A percentile compares a stretch with the other conserved stretches of the same genome.
phyloP scores from a whole-genome alignment of 1,140 invertebrate genomes.

The Orchestia grillus region DNA sequence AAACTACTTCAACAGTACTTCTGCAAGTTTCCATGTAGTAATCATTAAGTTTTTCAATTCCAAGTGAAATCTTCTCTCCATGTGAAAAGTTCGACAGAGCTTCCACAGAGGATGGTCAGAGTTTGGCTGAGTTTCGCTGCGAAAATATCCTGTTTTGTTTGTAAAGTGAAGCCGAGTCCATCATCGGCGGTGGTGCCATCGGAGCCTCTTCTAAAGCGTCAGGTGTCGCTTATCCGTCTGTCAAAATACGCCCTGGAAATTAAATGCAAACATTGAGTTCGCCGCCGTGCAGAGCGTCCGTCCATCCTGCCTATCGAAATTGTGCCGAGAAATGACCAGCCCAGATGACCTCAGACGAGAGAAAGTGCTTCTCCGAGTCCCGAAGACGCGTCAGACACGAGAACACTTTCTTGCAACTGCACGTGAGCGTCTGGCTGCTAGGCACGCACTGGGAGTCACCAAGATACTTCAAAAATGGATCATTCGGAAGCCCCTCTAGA shows the following conservation, averaged over 20 bases:
- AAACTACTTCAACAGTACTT: too few species aligned
- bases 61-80: neutral
- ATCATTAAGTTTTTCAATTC: neutral
- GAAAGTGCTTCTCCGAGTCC: neutral
- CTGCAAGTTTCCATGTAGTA: neutral
- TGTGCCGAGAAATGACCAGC: neutral
- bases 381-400: neutral
- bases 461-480: too few species aligned
- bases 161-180: neutral
- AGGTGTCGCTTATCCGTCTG: constrained; percentile 37
- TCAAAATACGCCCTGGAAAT: constrained; percentile 38
- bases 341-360: neutral
- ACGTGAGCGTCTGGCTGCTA: too few species aligned
- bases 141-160: neutral
- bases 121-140: neutral
- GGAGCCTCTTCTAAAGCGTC: constrained; percentile 7
- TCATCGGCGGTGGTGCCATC: neutral
- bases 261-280: constrained; percentile 31
- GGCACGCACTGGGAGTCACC: too few species aligned
- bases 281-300: neutral
- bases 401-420: too few species aligned
- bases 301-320: neutral
- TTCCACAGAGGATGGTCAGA: neutral
- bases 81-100: neutral
- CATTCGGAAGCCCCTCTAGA: too few species aligned